Conservation (phyloP, 2,113 vertebrate genomes). For the Lagopus muta region DNA sequence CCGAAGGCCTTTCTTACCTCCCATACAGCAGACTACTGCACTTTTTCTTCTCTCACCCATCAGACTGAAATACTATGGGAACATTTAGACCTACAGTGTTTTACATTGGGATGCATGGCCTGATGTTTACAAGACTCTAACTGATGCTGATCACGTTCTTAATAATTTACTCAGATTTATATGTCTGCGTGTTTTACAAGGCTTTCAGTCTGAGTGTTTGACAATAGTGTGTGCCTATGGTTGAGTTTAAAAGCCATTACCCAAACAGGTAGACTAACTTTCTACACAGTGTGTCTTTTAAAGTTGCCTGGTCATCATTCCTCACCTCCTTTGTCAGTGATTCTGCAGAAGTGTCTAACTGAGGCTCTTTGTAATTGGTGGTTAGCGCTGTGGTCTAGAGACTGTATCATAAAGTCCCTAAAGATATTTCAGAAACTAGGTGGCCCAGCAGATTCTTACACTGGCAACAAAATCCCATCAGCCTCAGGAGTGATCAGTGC, state of each 20-base stretch:
- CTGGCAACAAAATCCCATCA: slow-evolving; percentile 41
- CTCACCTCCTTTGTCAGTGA: neutral
- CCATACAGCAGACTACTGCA: neutral
- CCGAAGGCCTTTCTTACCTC: neutral
- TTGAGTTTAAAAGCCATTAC: neutral
- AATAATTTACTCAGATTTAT: neutral
- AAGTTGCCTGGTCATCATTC: slow-evolving; percentile 54
- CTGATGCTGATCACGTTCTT: neutral
- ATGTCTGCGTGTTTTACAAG: neutral
- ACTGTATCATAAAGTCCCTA: slow-evolving; percentile 66
- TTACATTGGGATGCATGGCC: neutral
- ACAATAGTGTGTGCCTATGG: neutral
- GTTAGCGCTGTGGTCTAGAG: slow-evolving; percentile 70
- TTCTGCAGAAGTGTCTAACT: neutral
- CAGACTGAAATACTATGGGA: neutral
- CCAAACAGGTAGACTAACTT: neutral
- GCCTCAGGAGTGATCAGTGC: slow-evolving; percentile 33
- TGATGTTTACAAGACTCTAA: fast-evolving
- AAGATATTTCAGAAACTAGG: slow-evolving; percentile 61
- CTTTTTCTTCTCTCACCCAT: neutral
- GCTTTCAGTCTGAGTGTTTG: neutral
- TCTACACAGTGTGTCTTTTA: neutral
- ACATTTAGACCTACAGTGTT: neutral
- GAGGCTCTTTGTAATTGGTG: slow-evolving; percentile 37
- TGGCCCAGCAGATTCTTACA: slow-evolving; percentile 37